Conservation (phyloP, 1,140 invertebrate genomes). For the Procambarus clarkii region DNA sequence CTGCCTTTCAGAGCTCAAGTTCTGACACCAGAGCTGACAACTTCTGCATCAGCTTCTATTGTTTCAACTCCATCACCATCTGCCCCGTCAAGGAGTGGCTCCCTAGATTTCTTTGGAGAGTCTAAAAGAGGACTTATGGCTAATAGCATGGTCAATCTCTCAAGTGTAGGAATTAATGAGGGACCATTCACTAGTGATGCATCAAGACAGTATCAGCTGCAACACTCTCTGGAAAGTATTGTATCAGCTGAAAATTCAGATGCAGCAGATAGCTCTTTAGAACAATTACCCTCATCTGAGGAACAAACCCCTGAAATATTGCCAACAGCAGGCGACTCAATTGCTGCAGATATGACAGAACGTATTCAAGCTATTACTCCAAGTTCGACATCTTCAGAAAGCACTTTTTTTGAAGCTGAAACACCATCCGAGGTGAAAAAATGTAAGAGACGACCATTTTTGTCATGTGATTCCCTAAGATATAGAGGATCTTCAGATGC, state of each 20-base stretch:
- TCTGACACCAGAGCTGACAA: slow-evolving; percentile 21
- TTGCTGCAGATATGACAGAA: slow-evolving; percentile 9
- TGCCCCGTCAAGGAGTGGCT: slow-evolving; percentile 73
- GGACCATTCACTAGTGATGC: slow-evolving; percentile 67
- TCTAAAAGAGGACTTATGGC: slow-evolving; percentile 74
- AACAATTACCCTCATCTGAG: background rate
- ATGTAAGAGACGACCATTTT: slow-evolving; percentile 43
- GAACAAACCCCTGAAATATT: background rate
- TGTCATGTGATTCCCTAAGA: slow-evolving; percentile 42
- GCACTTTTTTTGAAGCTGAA: background rate
- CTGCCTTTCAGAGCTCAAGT: background rate
- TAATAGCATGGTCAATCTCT: slow-evolving; percentile 89
- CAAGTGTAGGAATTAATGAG: slow-evolving; percentile 76
- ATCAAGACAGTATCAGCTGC: slow-evolving; percentile 41
- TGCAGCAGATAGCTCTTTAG: background rate
- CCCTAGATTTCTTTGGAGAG: slow-evolving; percentile 62
- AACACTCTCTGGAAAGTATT: slow-evolving; percentile 60
- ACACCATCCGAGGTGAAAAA: slow-evolving; percentile 10
- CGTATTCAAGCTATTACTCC: slow-evolving; percentile 27
- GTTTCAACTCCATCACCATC: slow-evolving; percentile 49
- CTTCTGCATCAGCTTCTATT: slow-evolving; percentile 32
- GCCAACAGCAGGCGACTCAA: background rate
- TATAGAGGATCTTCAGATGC: slow-evolving; percentile 52
- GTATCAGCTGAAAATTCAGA: slow-evolving; percentile 42
- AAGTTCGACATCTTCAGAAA: background rate